Base-by-base conservation (phyloP, 1,140 invertebrate species). In the Centruroides sculpturatus region DNA sequence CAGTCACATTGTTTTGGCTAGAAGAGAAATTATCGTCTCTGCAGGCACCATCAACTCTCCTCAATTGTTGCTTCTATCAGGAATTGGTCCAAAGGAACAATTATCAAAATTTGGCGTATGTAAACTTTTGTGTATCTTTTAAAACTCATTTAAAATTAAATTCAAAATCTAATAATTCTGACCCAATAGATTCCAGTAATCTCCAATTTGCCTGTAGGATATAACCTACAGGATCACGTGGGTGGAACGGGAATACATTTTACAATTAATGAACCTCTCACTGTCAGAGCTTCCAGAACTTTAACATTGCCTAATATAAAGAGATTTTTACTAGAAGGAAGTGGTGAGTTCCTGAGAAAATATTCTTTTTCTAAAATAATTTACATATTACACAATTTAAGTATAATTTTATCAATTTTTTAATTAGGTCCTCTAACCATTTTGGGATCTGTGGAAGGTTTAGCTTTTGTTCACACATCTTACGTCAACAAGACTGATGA, bases 401-500 rank as follows among this genome's bases (percentile, higher is more conserved):
- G 23, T 23, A 23, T 23, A 23, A 23, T 41, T 41, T 41, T 55
- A 5, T 54, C 41, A 55, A 9, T 35, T 35, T 47, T 53, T 53
- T 41, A 34, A 46, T 53, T 53, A 60, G 87, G 87, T 0, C 87
- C 87, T 0, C 68, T 90, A 13, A 88, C 87, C 0, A 85, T 86
- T 0, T 87, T 82, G 65, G 80, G 90, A 6, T 79, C 89, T 5
- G 70, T 90, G 54, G 87, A 90, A 73, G 83, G 85, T 0, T 86
- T 88, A 0, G 86, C 83, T 0, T 90, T 90, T 67, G 85, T 90
- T 50, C 82, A 85, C 1, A 90, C 87, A 0, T 89, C 89, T 71
- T 89, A 89, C 68, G 85, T 85, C 0, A 89, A 89, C 69, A 74
- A 81, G 61, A 79, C 79, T 1, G 85, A 89, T 61, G 87, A 89